phyloP scores from a whole-genome alignment of 2,797 vertebrate species.

The Cephalopachus bancanus region DNA sequence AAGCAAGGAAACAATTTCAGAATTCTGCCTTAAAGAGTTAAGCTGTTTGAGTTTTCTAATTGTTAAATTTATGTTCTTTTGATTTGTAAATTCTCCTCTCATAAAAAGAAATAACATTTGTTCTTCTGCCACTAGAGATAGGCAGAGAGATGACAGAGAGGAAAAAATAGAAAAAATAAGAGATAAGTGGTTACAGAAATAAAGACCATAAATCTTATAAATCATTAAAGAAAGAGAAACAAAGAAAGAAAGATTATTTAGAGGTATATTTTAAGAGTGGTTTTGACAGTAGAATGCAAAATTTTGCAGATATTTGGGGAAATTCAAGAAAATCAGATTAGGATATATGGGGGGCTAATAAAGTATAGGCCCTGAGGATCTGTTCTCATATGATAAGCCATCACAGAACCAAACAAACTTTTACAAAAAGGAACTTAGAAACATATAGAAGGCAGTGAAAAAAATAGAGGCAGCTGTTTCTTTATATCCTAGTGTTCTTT shows the following conservation, averaged over 20 bases:
- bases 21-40: not conserved
- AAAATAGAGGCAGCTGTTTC: not conserved
- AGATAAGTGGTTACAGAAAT: not conserved
- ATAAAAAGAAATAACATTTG: not conserved
- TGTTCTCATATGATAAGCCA: not conserved
- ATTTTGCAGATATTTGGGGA: not conserved
- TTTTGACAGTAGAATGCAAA: slow-evolving; percentile 12
- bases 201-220: not conserved
- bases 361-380: not conserved
- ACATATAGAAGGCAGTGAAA: not conserved
- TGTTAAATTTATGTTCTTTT: not conserved
- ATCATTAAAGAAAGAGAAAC: not conserved
- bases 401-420: not conserved
- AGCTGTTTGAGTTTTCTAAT: not conserved
- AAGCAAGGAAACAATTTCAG: not conserved
- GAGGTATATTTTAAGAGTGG: not conserved
- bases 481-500: not conserved
- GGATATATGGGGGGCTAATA: not conserved
- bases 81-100: not conserved
- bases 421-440: not conserved
- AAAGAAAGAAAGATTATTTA: not conserved
- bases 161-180: not conserved
- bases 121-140: not conserved
- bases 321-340: slow-evolving; percentile 31
- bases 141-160: not conserved